These are phyloP conservation scores for Aurelia sp. DNA, from an alignment of 30 jellyfish, hydroid and myxozoan species.

Conservation along the genomic window DNA sequence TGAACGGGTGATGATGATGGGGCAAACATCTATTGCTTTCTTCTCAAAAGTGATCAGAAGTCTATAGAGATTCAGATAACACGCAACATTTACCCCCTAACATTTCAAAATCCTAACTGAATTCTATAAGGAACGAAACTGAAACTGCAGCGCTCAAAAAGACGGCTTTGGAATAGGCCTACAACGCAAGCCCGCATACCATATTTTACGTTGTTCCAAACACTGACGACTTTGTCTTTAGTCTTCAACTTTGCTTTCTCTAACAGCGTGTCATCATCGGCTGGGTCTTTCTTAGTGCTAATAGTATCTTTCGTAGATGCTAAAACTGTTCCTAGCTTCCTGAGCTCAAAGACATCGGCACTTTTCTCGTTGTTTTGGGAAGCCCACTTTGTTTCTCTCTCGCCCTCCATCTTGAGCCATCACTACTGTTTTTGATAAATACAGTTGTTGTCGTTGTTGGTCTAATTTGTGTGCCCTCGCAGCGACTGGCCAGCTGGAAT, in stretches of 20 bases:
- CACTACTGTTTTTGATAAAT: neutral
- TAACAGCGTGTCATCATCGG: conserved; percentile 42
- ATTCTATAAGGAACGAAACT: too few relatives aligned
- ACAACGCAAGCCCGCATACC: conserved; percentile 37
- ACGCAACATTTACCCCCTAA: too few relatives aligned
- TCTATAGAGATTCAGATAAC: too few relatives aligned
- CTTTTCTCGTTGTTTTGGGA: conserved; percentile 6
- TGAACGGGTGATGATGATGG: too few relatives aligned
- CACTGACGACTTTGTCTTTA: conserved; percentile 73
- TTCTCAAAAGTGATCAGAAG: too few relatives aligned
- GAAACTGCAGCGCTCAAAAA: too few relatives aligned
- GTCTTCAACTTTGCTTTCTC: conserved; percentile 60
- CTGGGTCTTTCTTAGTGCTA: neutral
- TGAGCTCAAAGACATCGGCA: conserved; percentile 29
- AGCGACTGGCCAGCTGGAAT: too few relatives aligned
- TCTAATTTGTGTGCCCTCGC: too few relatives aligned
- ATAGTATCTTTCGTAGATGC: conserved; percentile 18
- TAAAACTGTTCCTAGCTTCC: conserved; percentile 40
- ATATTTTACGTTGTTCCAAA: conserved; percentile 97
- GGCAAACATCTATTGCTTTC: too few relatives aligned
- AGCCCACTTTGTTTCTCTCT: neutral
- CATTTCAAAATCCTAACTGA: too few relatives aligned
- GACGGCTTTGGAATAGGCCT: too few relatives aligned
- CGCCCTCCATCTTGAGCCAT: conserved; percentile 44
- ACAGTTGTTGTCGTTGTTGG: conserved; percentile 6